Evolutionary conservation across 37 sponge, comb jelly and placozoan genomes (phyloP).

Genomic region (Halichondria panicea): DNA sequence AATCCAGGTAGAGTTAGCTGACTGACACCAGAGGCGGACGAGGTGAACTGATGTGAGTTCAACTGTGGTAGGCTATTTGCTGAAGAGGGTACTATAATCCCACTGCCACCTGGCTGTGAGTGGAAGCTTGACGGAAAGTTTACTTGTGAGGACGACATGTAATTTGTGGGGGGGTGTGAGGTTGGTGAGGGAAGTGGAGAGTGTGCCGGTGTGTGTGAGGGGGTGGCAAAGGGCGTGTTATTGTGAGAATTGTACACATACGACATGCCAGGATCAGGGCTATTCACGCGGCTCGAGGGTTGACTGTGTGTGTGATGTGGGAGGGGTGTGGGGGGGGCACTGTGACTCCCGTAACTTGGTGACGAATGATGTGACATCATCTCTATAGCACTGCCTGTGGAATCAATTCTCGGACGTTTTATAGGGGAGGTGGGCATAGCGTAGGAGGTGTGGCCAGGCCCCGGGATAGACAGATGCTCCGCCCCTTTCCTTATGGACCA

Average conservation of each 20-base stretch:
- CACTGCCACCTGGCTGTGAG: background rate
- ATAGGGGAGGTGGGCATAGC: background rate
- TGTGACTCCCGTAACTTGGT: background rate
- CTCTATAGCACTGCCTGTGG: background rate
- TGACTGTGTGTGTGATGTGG: background rate
- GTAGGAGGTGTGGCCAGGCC: background rate
- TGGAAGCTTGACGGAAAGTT: background rate
- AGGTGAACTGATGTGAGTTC: background rate
- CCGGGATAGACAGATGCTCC: background rate
- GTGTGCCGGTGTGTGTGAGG: constrained; percentile 49
- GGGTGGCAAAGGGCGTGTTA: constrained; percentile 56
- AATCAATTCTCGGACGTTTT: background rate
- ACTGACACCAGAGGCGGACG: background rate
- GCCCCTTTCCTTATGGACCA: too few relatives aligned
- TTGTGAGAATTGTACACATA: constrained; percentile 25
- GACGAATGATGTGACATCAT: background rate
- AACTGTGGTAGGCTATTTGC: too few relatives aligned
- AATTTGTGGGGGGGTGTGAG: background rate
- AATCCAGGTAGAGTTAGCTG: constrained; percentile 3
- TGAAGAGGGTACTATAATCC: background rate
- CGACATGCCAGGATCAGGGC: constrained; percentile 9
- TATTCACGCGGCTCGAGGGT: constrained; percentile 22
- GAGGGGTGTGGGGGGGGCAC: background rate
- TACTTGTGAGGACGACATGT: background rate
- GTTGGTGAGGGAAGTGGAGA: constrained; percentile 63